Conservation (phyloP, 2,797 vertebrate genomes). For the Yasuhikotakia modesta region DNA sequence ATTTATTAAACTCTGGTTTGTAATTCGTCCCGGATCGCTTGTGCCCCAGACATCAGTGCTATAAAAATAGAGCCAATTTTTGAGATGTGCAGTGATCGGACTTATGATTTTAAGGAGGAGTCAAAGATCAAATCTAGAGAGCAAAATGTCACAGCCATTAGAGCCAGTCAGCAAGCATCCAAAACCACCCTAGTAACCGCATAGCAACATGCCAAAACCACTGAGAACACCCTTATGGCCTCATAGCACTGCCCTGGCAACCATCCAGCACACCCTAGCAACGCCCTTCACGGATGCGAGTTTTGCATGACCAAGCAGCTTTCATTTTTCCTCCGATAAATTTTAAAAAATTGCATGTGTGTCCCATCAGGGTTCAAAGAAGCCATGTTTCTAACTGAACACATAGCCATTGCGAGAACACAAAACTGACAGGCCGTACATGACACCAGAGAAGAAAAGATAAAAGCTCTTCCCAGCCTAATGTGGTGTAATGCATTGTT, state of each 20-base stretch:
- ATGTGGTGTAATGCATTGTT: conserved; percentile 30
- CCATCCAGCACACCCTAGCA: not conserved
- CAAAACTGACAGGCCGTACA: conserved; percentile 48
- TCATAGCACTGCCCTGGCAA: conserved; percentile 4
- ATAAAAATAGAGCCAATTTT: not conserved
- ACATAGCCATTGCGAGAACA: not conserved
- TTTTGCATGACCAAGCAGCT: not conserved
- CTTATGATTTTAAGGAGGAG: too few relatives aligned
- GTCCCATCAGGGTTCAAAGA: conserved; percentile 4
- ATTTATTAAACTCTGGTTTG: not conserved
- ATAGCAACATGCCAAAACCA: not conserved
- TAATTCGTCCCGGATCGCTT: not conserved
- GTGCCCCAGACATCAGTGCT: not conserved
- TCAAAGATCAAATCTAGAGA: too few relatives aligned
- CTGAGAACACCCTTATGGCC: not conserved
- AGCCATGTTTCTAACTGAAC: conserved; percentile 13
- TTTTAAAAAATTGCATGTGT: not conserved
- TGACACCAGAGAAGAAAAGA: conserved; percentile 35
- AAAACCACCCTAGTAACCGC: not conserved
- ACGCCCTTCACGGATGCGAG: not conserved
- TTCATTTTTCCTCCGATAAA: not conserved
- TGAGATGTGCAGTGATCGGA: not conserved
- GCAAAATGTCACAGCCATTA: too few relatives aligned
- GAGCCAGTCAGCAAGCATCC: not conserved
- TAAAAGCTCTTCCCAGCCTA: conserved; percentile 34